phyloP scores from a whole-genome alignment of 2,113 vertebrate genomes.

The Oncorhynchus gorbuscha region DNA sequence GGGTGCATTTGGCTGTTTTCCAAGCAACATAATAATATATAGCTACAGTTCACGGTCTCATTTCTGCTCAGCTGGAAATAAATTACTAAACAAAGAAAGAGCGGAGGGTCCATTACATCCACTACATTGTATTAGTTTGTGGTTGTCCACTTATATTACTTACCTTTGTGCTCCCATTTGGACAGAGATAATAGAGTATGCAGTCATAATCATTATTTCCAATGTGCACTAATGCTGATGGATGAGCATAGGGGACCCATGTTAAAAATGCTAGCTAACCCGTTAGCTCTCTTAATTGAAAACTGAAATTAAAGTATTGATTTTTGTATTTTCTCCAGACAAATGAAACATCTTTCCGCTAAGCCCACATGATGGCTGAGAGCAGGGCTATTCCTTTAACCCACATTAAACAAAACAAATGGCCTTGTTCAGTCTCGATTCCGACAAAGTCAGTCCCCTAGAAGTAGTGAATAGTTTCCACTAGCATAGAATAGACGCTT shows the following conservation, averaged over 20 bases:
- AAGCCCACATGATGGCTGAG: background rate
- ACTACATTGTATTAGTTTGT: conserved; percentile 37
- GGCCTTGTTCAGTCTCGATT: background rate
- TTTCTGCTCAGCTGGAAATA: conserved; percentile 9
- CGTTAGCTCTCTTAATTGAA: conserved; percentile 49
- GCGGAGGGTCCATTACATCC: conserved; percentile 21
- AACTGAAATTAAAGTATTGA: conserved; percentile 55
- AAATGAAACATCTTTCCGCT: conserved; percentile 15
- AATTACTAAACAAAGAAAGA: conserved; percentile 37
- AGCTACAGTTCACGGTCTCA: background rate
- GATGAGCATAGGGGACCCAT: conserved; percentile 29
- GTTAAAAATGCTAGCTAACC: conserved; percentile 24
- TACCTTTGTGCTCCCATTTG: conserved; percentile 19
- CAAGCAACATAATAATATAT: conserved; percentile 23
- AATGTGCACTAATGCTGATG: conserved; percentile 34
- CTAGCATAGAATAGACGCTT: background rate
- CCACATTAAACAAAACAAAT: conserved; percentile 1
- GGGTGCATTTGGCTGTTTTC: background rate
- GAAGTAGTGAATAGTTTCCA: background rate
- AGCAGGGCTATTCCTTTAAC: background rate
- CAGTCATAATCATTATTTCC: conserved; percentile 24
- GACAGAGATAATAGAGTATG: conserved; percentile 15
- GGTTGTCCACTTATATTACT: conserved; percentile 12
- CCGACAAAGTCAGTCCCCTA: background rate
- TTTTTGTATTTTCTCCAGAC: conserved; percentile 36